Evolutionary conservation across 2,888 invertebrate species (phyloP).

Genomic region (Drosophila meridiana): DNA sequence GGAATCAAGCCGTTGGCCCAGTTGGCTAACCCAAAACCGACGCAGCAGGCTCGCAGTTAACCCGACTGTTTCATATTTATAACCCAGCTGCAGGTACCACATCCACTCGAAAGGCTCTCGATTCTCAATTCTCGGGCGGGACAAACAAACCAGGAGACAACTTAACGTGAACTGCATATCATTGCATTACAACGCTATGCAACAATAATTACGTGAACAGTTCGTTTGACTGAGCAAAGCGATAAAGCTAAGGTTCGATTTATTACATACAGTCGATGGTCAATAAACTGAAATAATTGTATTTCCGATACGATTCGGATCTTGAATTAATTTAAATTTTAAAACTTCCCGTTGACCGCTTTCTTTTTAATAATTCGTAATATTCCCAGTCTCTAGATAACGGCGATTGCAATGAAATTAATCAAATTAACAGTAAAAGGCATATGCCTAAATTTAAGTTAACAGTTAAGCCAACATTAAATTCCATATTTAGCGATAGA

Average conservation of each 20-base stretch:
- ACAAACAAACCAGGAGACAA: constrained; percentile 23
- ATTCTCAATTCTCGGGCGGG: constrained; percentile 6
- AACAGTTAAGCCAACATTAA: neutral
- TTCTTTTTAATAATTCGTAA: neutral
- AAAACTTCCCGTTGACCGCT: constrained; percentile 9
- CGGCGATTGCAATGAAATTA: neutral
- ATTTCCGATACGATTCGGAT: neutral
- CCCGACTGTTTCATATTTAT: constrained; percentile 72
- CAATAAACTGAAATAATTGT: neutral
- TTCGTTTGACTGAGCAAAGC: neutral
- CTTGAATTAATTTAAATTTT: neutral
- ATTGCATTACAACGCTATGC: constrained; percentile 15
- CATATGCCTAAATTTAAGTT: neutral
- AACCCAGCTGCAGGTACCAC: constrained; percentile 51
- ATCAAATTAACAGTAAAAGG: neutral
- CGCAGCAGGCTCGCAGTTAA: constrained; percentile 27
- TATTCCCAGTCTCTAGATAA: neutral
- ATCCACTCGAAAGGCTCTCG: constrained; percentile 2
- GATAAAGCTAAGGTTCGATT: neutral
- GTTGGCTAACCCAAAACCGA: constrained; percentile 48
- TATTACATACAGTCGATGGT: neutral
- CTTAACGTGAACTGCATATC: neutral
- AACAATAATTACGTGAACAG: neutral
- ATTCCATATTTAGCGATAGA: neutral
- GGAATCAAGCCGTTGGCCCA: constrained; percentile 26